These are phyloP conservation scores for Noctua comes DNA, from an alignment of 2,888 invertebrate species.

Conservation along the genomic window DNA sequence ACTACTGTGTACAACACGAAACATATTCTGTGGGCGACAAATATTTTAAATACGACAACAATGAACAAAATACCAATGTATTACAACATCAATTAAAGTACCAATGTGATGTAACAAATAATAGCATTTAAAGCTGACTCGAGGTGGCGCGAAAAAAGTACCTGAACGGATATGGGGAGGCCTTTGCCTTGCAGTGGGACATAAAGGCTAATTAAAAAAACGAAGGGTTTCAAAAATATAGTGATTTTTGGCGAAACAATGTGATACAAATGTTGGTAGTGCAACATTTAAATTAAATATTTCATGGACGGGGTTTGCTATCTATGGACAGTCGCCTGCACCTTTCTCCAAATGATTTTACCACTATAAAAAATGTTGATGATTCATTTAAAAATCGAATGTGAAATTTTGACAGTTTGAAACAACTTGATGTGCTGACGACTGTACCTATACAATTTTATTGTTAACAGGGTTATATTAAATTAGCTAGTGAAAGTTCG, in stretches of 20 bases:
- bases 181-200: background rate
- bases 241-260: background rate
- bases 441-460: background rate
- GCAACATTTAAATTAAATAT: background rate
- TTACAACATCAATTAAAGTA: constrained; percentile 27
- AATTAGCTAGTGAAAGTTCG: background rate
- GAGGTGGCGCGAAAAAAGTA: background rate
- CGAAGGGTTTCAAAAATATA: constrained; percentile 3
- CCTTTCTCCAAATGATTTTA: too few relatives aligned
- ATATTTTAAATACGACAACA: constrained; percentile 28
- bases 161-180: background rate
- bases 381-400: too few relatives aligned
- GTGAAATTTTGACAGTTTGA: too few relatives aligned
- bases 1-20: constrained; percentile 1
- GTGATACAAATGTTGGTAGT: constrained; percentile 7
- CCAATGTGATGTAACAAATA: constrained; percentile 23
- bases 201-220: background rate
- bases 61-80: constrained; percentile 18
- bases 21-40: background rate
- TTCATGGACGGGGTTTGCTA: constrained; percentile 1
- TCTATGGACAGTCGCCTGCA: background rate
- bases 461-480: background rate
- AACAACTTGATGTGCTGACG: too few relatives aligned
- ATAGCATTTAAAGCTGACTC: constrained; percentile 23
- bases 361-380: too few relatives aligned